phyloP scores from a whole-genome alignment of 2,113 vertebrate species.

The Nymphicus hollandicus region DNA sequence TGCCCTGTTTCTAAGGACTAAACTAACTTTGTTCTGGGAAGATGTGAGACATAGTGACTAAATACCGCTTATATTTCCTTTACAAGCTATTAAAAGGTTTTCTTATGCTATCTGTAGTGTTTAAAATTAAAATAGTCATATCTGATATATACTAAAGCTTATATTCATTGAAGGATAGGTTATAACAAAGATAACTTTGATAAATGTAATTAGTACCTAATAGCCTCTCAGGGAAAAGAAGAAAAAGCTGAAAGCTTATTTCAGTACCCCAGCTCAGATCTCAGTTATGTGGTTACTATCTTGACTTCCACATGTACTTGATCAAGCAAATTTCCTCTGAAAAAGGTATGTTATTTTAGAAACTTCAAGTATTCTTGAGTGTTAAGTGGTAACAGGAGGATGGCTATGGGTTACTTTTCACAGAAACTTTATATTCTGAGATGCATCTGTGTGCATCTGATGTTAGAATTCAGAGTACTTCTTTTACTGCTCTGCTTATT shows the following conservation, averaged over 20 bases:
- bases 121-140: background rate
- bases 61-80: background rate
- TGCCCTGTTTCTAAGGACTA: background rate
- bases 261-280: background rate
- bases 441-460: accelerated
- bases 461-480: background rate
- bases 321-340: background rate
- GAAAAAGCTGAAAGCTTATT: background rate
- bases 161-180: background rate
- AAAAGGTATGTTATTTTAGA: background rate
- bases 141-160: background rate
- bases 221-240: background rate
- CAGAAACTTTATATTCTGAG: background rate
- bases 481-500: background rate
- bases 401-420: background rate
- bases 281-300: background rate
- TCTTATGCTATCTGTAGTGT: background rate
- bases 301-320: background rate
- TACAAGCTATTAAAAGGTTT: background rate
- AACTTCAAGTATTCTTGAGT: background rate
- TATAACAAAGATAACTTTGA: background rate
- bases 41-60: no score
- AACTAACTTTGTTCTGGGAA: background rate
- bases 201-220: background rate
- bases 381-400: background rate